phyloP scores from a whole-genome alignment of 2,888 invertebrate species.

The Glomeris marginata region DNA sequence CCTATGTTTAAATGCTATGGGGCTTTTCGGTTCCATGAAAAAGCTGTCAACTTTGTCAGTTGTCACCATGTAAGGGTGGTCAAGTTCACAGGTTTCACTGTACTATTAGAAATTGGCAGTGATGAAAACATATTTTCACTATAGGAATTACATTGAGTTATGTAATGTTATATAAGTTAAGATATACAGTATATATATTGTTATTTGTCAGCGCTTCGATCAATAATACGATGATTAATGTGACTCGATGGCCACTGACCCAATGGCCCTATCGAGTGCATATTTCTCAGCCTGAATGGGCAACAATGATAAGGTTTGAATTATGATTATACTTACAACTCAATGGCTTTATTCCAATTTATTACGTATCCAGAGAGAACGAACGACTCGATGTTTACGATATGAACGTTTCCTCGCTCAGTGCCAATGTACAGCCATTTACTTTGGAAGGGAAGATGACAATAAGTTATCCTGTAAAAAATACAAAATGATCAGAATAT shows the following conservation, averaged over 20 bases:
- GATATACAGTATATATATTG: no score
- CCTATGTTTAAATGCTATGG: no score
- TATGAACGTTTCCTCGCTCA: constrained; percentile 93
- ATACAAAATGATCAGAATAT: constrained; percentile 8
- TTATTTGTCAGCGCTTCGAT: neutral
- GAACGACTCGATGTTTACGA: constrained; percentile 93
- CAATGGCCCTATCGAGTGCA: neutral
- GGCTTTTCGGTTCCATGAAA: no score
- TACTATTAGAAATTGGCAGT: no score
- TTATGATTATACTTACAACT: constrained; percentile 63
- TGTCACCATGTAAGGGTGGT: no score
- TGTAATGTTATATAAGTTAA: no score
- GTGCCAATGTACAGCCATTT: constrained; percentile 99
- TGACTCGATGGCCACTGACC: no score
- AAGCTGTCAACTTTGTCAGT: no score
- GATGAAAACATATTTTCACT: no score
- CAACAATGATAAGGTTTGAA: neutral
- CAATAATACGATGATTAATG: neutral
- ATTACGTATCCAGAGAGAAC: constrained; percentile 93
- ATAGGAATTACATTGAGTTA: no score
- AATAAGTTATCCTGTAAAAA: constrained; percentile 65
- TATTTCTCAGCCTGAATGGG: constrained; percentile 8
- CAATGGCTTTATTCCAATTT: constrained; percentile 99
- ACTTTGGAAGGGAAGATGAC: constrained; percentile 89
- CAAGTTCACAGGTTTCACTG: no score